A percentile compares a stretch with the other conserved stretches of the same genome.
phyloP scores from a whole-genome alignment of 2,797 vertebrate genomes.

The Novumbra hubbsi region DNA sequence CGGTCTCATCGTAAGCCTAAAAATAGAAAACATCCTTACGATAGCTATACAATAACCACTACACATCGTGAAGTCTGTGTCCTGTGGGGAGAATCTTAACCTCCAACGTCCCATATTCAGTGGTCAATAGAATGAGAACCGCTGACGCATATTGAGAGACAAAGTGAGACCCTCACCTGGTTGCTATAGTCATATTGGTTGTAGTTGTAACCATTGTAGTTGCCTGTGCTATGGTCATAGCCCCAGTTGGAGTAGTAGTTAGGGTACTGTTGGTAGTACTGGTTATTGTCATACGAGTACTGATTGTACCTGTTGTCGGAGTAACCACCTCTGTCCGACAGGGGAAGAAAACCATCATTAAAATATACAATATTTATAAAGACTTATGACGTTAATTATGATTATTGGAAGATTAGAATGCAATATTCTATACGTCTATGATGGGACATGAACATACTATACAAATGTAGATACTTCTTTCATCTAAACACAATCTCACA shows the following conservation, averaged over 20 bases:
- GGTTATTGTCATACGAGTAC: conserved; percentile 73
- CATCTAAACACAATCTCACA: neutral
- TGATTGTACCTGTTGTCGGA: conserved; percentile 63
- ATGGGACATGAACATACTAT: neutral
- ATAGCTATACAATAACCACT: neutral
- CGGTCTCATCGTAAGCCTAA: conserved; percentile 33
- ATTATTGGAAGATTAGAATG: neutral
- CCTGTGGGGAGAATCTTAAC: neutral
- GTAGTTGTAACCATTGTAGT: conserved; percentile 76
- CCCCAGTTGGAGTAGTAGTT: conserved; percentile 82
- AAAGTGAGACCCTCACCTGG: conserved; percentile 68
- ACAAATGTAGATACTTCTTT: neutral
- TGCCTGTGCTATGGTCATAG: conserved; percentile 80
- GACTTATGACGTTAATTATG: neutral
- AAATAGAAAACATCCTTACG: conserved; percentile 14
- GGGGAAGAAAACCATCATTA: neutral
- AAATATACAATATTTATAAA: neutral
- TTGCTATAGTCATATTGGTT: conserved; percentile 80
- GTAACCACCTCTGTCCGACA: conserved; percentile 18
- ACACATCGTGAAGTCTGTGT: neutral
- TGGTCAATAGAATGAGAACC: neutral
- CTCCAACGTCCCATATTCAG: neutral
- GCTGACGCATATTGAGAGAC: neutral
- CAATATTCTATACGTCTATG: neutral
- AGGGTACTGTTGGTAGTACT: conserved; percentile 78